phyloP scores from a whole-genome alignment of 2,113 vertebrate genomes.

The Ptilorrhoa leucosticta region DNA sequence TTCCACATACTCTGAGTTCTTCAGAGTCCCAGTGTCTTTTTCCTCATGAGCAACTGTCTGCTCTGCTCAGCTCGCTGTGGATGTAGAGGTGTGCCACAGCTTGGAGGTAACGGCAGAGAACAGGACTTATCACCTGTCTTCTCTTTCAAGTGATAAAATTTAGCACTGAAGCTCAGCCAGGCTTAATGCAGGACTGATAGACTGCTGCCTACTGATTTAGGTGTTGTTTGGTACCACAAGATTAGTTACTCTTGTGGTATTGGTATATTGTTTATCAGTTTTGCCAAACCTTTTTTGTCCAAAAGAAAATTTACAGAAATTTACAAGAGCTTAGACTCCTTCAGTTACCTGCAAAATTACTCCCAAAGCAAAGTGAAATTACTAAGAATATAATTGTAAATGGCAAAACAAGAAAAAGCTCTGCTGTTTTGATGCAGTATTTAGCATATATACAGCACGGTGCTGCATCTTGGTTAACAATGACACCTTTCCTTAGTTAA shows the following conservation, averaged over 20 bases:
- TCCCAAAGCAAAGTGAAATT: neutral
- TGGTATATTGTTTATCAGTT: neutral
- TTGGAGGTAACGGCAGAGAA: neutral
- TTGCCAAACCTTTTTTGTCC: neutral
- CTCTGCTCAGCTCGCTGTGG: neutral
- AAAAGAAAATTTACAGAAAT: neutral
- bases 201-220: neutral
- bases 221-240: neutral
- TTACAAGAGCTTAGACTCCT: neutral
- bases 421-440: neutral
- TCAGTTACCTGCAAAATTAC: neutral
- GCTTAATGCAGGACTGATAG: neutral
- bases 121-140: fast-evolving
- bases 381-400: neutral
- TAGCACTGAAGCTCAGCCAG: neutral
- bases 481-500: neutral
- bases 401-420: neutral
- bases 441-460: neutral
- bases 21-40: neutral
- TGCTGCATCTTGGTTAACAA: neutral
- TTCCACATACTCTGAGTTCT: neutral
- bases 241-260: neutral
- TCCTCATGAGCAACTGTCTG: neutral
- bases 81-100: neutral
- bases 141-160: neutral